These are phyloP conservation scores for Poecile atricapillus DNA, from an alignment of 2,113 vertebrate species.

Conservation along the genomic window DNA sequence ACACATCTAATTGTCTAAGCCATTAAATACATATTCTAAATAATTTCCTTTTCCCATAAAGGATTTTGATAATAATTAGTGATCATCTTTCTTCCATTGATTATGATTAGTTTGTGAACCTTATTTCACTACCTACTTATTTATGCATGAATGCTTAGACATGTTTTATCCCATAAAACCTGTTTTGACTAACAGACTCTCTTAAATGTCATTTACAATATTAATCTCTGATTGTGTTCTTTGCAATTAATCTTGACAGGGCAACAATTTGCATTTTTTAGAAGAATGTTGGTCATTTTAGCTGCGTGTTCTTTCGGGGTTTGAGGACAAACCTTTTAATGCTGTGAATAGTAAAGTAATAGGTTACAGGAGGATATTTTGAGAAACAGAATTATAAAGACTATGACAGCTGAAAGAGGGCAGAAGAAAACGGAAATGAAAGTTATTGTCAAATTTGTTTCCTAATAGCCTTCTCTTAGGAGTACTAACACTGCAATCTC, in stretches of 20 bases:
- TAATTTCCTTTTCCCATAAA: background rate
- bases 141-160: background rate
- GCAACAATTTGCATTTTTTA: background rate
- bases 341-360: background rate
- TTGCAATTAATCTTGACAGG: background rate
- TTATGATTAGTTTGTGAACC: background rate
- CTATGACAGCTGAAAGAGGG: background rate
- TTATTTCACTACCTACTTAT: background rate
- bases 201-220: background rate
- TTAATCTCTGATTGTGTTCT: background rate
- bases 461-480: background rate
- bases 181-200: background rate
- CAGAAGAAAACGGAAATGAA: background rate
- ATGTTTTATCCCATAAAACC: background rate
- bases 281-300: background rate
- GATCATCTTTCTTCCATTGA: background rate
- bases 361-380: background rate
- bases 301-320: background rate
- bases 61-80: background rate
- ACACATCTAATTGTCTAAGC: background rate
- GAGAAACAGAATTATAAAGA: background rate
- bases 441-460: background rate
- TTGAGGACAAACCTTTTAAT: background rate
- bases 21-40: conserved; percentile 12
- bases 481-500: background rate